Conservation (phyloP, 1,140 invertebrate species). For the Cherax quadricarinatus region DNA sequence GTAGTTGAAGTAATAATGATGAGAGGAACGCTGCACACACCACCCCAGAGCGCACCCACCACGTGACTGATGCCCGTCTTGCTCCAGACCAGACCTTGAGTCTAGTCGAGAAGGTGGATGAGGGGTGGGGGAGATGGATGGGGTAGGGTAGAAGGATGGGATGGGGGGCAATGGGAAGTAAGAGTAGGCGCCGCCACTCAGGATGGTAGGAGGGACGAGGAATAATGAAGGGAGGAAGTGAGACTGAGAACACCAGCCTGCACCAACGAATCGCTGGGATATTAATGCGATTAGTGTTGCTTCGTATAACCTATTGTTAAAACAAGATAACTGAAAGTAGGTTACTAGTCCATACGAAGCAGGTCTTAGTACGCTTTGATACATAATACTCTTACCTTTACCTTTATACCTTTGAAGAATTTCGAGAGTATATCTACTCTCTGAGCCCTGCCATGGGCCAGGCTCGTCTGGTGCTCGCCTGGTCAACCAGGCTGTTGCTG, state of each 20-base stretch:
- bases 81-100: background rate
- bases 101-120: background rate
- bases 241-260: background rate
- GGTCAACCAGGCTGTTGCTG: too few species aligned
- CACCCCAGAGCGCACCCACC: background rate
- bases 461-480: too few species aligned
- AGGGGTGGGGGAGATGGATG: background rate
- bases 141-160: background rate
- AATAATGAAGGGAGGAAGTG: background rate
- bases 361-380: too few species aligned
- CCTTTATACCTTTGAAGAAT: too few species aligned
- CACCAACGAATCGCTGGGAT: background rate
- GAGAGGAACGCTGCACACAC: background rate
- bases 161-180: background rate
- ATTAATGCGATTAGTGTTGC: too few species aligned
- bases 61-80: slow-evolving; percentile 14
- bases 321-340: too few species aligned
- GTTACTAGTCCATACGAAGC: too few species aligned
- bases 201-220: background rate
- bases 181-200: background rate
- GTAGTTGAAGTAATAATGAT: background rate
- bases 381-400: too few species aligned
- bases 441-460: too few species aligned
- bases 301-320: too few species aligned
- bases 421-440: too few species aligned